phyloP scores from a whole-genome alignment of 2,113 vertebrate genomes.

The Phycodurus eques region DNA sequence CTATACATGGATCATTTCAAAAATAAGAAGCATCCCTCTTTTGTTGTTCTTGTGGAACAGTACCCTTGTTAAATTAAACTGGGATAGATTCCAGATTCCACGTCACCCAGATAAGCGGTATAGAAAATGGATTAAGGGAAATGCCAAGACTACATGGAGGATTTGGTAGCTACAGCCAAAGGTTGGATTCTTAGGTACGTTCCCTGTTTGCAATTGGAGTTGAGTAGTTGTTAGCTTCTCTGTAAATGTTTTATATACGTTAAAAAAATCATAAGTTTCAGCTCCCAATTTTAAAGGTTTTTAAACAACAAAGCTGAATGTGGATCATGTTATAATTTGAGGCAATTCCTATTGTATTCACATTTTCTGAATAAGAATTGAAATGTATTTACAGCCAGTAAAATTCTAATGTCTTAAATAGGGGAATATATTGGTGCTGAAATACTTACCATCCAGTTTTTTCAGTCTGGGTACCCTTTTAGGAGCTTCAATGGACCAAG shows the following conservation, averaged over 20 bases:
- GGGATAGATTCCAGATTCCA: neutral
- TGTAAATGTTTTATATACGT: neutral
- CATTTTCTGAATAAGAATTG: neutral
- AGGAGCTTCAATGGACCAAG: slow-evolving; percentile 89
- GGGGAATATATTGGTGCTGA: neutral
- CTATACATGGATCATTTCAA: too few species aligned
- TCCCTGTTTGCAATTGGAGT: neutral
- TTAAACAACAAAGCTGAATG: neutral
- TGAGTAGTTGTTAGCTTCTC: neutral
- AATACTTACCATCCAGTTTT: slow-evolving; percentile 87
- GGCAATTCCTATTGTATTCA: too few species aligned
- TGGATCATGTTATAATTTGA: neutral
- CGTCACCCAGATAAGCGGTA: neutral
- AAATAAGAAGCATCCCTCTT: too few species aligned
- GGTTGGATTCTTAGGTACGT: neutral
- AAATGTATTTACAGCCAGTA: neutral
- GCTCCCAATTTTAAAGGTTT: neutral
- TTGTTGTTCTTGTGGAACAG: neutral
- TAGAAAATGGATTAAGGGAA: neutral
- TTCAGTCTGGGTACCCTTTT: slow-evolving; percentile 86
- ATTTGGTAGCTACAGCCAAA: too few species aligned
- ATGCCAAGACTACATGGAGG: neutral
- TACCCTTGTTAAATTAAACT: neutral
- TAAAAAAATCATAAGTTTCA: too few species aligned
- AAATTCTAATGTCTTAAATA: neutral